Evolutionary conservation across 2,888 invertebrate genomes (phyloP).

Genomic region (Pemphredon lugubris): DNA sequence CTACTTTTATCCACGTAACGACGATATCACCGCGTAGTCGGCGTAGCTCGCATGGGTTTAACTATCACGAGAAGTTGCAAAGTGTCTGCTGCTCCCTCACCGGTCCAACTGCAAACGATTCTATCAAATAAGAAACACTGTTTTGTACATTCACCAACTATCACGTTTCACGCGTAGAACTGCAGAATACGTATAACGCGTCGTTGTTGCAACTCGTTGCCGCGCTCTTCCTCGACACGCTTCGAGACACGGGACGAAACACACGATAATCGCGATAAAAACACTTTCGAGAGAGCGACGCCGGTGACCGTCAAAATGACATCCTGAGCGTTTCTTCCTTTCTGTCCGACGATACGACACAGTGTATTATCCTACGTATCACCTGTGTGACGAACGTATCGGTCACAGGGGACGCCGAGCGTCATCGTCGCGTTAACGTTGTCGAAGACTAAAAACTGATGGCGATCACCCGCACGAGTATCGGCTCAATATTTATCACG

Average conservation of each 20-base stretch:
- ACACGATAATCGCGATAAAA: conserved; percentile 14
- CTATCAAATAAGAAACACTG: conserved; percentile 24
- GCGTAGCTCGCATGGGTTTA: conserved; percentile 9
- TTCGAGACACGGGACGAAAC: background rate
- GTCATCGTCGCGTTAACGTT: conserved; percentile 26
- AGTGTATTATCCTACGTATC: background rate
- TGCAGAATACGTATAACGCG: conserved; percentile 3
- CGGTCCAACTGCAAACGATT: background rate
- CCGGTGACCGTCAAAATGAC: conserved; percentile 19
- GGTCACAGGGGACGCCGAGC: conserved; percentile 10
- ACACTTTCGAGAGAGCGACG: background rate
- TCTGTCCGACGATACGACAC: background rate
- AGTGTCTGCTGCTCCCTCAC: conserved; percentile 1
- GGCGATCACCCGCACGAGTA: conserved; percentile 15
- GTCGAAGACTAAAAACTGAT: conserved; percentile 30
- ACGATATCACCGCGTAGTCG: conserved; percentile 14
- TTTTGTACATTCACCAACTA: conserved; percentile 14
- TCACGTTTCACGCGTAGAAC: conserved; percentile 11
- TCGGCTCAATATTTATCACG: conserved; percentile 21
- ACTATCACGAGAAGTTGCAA: conserved; percentile 1
- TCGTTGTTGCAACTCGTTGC: background rate
- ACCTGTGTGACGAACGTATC: background rate
- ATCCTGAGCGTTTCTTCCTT: background rate
- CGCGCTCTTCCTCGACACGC: conserved; percentile 16
- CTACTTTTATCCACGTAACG: conserved; percentile 15